Conservation (phyloP, 2,113 vertebrate species). For the Nothocercus julius region DNA sequence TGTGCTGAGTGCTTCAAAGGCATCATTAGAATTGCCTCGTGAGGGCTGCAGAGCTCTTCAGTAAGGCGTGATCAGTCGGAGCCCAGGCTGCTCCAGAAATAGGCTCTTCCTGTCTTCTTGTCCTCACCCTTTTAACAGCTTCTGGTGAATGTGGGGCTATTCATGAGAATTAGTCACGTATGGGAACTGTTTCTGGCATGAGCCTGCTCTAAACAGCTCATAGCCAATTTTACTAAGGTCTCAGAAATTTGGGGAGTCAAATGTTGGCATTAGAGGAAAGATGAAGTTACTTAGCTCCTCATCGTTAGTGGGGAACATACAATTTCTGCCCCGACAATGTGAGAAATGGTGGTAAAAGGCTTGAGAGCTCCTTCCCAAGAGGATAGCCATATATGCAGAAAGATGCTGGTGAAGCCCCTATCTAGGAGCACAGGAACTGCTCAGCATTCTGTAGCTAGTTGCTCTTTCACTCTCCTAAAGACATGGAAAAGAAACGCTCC, state of each 20-base stretch:
- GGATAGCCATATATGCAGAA: not conserved
- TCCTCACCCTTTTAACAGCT: not conserved
- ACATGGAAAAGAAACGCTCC: not conserved
- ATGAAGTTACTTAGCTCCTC: not conserved
- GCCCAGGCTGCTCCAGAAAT: not conserved
- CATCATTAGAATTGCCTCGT: not conserved
- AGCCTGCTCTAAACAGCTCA: not conserved
- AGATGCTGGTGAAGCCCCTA: not conserved
- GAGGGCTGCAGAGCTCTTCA: not conserved
- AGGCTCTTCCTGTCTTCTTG: not conserved
- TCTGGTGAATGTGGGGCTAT: not conserved
- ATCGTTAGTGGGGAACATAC: not conserved
- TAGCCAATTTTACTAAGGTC: not conserved
- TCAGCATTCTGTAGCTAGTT: not conserved
- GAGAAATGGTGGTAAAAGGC: not conserved
- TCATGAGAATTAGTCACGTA: fast-evolving
- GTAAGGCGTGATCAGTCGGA: fast-evolving
- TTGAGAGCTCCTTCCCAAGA: not conserved
- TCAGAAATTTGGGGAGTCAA: not conserved
- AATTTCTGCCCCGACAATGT: not conserved
- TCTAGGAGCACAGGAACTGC: not conserved
- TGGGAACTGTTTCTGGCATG: not conserved
- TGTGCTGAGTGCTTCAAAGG: not conserved
- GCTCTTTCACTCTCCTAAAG: not conserved
- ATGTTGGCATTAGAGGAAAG: not conserved